A percentile compares a stretch with the other conserved stretches of the same genome.
Conservation (phyloP, 30 jellyfish, hydroid and myxozoan genomes). For the Aurelia sp. region DNA sequence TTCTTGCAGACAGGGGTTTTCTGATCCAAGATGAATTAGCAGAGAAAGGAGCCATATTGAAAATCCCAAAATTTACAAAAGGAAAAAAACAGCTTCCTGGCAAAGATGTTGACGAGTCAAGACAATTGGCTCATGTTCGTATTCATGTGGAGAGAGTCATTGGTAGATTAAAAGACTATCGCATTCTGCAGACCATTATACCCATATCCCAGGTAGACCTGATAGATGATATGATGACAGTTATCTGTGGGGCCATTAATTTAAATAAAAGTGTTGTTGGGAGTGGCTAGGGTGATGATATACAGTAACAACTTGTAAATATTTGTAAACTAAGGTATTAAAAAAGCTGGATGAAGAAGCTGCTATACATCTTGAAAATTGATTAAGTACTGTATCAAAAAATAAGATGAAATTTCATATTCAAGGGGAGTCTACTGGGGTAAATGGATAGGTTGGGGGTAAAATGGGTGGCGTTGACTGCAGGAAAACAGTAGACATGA, state of each 20-base stretch:
- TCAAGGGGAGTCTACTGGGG: no score
- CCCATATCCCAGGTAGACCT: constrained; percentile 67
- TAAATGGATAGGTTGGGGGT: no score
- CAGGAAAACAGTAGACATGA: no score
- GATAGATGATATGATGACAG: constrained; percentile 42
- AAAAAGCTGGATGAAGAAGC: no score
- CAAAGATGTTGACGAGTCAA: constrained; percentile 52
- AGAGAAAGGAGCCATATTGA: constrained; percentile 51
- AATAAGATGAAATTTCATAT: no score
- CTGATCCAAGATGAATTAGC: constrained; percentile 63
- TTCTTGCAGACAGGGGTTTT: constrained; percentile 71
- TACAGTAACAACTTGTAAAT: no score
- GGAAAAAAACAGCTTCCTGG: constrained; percentile 68
- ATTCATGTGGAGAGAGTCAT: constrained; percentile 74
- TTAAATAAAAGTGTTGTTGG: constrained; percentile 36
- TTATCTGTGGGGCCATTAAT: constrained; percentile 48
- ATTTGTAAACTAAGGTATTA: no score
- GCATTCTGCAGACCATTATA: constrained; percentile 30
- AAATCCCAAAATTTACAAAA: constrained; percentile 61
- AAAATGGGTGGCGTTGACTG: no score
- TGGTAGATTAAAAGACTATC: constrained; percentile 64
- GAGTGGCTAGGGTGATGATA: no score
- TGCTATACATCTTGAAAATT: no score
- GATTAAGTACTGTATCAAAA: no score
- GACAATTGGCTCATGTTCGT: constrained; percentile 70